Base-by-base conservation (phyloP, 2,888 invertebrate genomes). In the Drosophila cognata region DNA sequence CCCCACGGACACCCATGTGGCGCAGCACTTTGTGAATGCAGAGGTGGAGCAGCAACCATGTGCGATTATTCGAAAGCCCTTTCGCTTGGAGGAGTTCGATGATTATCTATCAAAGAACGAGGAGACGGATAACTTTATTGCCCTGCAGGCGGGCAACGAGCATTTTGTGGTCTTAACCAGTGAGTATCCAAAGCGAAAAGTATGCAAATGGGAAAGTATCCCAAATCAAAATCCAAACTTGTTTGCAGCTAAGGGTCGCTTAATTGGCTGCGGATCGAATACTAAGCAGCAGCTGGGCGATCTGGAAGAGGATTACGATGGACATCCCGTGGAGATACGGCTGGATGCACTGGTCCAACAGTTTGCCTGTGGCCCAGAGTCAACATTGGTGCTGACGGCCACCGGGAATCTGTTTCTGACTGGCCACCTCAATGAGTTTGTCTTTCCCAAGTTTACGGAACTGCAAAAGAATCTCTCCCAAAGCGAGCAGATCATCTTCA, bases 121-220 rank as follows among this genome's bases (percentile, higher is more conserved):
- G 74, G 92, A 92, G 62, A 89, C 91, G 65, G 93, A 92, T 71
- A 91, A 91, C 68, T 93, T 93, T 69, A 74, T 89, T 31, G 79
- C 87, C 11, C 74, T 92, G 62, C 89, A 92, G 71, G 92, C 93
- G 58, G 93, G 93, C 75, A 91, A 91, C 67, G 93, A 91, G 67
- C 93, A 93, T 74, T 93, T 93, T 75, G 91, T 90, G 18, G 87
- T 92, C 35, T 73, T 93, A 71, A 93, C 93, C 78, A 91, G 93
- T 92, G 72, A 93, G 93, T 92, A 10, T 8, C 31, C 18, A 36
- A 8, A 2, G 2, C 1, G 21, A 11, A 2, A 5, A 21, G 13
- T 13, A 1, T 25, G 5, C 18, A 16, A 8, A 13, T 1, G 16
- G 5, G 18, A 2, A n/a, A 29, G 18, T 18, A 13, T 21, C 2